Evolutionary conservation across 2,888 invertebrate genomes (phyloP), one percentile per base, ranked within the genome.

Genomic region (Callyntrura guangdongensis): DNA sequence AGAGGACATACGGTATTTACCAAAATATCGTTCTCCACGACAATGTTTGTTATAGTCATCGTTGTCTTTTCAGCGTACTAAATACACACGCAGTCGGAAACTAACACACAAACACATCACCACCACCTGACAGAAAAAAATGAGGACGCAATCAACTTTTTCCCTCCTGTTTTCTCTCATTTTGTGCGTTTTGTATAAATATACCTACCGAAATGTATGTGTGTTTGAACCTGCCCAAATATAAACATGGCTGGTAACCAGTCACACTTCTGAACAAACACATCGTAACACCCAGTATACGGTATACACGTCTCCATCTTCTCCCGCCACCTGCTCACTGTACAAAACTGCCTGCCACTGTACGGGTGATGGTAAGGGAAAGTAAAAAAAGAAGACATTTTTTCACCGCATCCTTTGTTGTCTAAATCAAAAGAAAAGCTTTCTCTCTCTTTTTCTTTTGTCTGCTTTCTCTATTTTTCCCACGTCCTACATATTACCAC

Each of bases 331-430:
- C 36, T 6, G 6, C 36, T 74, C 72, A 6, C 20, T 74, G 36
- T 69, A 11, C 17, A 45, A 25, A 12, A 25, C 64, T 47, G 72
- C 17, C 45, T 47, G 72, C 8, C 45, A 14, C n/a, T 47, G 69
- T 14, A n/a, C 8, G 45, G 14, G 49, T 25, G 36, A 27, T 17
- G 27, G 56, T 22, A 20, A 4, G 53, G 20, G 20, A 61, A 64
- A 82, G 25, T 22, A 11, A 64, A 36, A 36, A 36, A 64, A 61
- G 82, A 82, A 77, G 36, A 82, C 64, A 64, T 82, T 82, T 82
- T 64, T 47, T 36, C 36, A 82, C 47, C 25, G 82, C 61, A 82
- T 82, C 82, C 22, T 64, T 82, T 82, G 82, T 82, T 82, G 82
- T 82, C 61, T 27, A 64, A 82, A 49, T 82, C 61, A 64, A 47